Base-by-base conservation (phyloP, 2,797 vertebrate genomes). In the Pangasius sanitwongsei region DNA sequence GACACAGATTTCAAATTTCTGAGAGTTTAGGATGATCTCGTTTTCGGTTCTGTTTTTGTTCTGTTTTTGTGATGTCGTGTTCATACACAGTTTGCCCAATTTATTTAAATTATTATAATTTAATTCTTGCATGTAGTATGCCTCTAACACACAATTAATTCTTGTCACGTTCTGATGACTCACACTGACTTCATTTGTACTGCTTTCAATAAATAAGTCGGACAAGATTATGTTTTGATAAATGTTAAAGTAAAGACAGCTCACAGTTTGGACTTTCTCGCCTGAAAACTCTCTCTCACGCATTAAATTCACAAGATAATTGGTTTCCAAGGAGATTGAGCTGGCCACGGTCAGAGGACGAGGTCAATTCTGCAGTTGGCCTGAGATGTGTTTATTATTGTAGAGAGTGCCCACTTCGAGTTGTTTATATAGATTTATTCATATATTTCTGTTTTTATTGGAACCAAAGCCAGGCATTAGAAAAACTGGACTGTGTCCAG, bases 321-420 rank as follows among this genome's bases (percentile, higher is more conserved):
- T 95, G 94, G 95, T 96, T 96, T 94, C 95, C 95, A 96, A 93
- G 95, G 96, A 93, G 94, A 96, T 95, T 67, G 90, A 74, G 93
- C 92, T 83, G 78, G 92, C 94, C 93, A 94, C 95, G 94, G 94
- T 94, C 94, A 94, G 94, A 93, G 93, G 95, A 95, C 93, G 94
- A 94, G 95, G 94, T 96, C 94, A 94, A 87, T 92, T 88, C 88
- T 95, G 94, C 94, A 94, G 25, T 90, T 72, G 93, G 94, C 93
- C 94, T 81, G 94, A 95, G 96, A 96, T 95, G 94, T 96, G 94
- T 96, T 94, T 94, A 95, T 95, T 94, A 94, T 94, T 67, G 15
- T 67, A 94, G 94, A 94, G 94, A 95, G 94, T 94, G 94, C 95
- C 94, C 95, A 94, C 94, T 92, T 91, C 90, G 89, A 87, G 85